Evolutionary conservation across 1,140 invertebrate genomes (phyloP), one percentile per base, ranked within the genome.

Genomic region (Vollenhovia emeryi): DNA sequence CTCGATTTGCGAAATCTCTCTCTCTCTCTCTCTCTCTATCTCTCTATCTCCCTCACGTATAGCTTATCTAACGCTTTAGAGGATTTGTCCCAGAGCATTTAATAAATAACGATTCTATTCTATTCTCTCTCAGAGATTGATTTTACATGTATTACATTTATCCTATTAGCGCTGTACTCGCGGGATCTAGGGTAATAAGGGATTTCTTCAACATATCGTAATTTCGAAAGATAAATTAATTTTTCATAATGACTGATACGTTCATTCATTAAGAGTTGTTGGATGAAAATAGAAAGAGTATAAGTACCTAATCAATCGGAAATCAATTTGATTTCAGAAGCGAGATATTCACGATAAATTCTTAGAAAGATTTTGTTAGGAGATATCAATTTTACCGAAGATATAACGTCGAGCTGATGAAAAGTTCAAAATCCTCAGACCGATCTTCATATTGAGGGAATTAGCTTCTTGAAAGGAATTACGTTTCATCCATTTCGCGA

Each of bases 401-500:
- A 78, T 45, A 33, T 33, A 64, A 33, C 21, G 52, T 45, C 21
- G 11, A 27, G 9, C 55, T 76, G 36, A 60, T 5, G 36, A 15
- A 13, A 62, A 45, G 0, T 21, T 36, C 40, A 15, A 60, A 64
- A 62, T 7, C 57, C 48, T 48, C 27, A 21, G 21, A 36, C 11
- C 24, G 18, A 60, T 15, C 57, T 33, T 48, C n/a, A 21, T 48
- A 36, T 30, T 18, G 11, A 13, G 18, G 27, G 8, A 76, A 75
- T 59, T 75, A 74, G 9, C 40, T 36, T 45, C 40, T 76, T 43
- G 40, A 45, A 62, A 6, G 24, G 3, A 76, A 76, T 76, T 76
- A 43, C 40, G 11, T 27, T n/a, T 76, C 36, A 76, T 62, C 57
- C 57, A 62, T 76, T 45, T 62, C 36, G n/a, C n/a, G 13, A 7